Percentiles rank a stretch among this genome's conserved stretches.
phyloP scores from a whole-genome alignment of 2,113 vertebrate genomes.

The Eretmochelys imbricata region DNA sequence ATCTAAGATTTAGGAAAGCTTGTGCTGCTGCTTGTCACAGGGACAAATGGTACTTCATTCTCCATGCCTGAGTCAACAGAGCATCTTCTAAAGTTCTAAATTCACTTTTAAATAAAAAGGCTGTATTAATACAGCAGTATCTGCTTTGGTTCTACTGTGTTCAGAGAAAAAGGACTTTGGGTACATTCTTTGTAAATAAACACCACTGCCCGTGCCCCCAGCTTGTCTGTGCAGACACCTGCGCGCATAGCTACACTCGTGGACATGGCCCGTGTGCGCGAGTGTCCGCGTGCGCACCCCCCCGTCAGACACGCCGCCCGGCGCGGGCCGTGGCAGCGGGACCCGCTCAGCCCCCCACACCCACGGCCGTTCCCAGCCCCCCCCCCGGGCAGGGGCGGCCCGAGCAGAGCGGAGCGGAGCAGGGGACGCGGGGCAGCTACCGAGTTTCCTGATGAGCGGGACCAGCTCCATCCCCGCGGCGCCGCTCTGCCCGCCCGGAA shows the following conservation, averaged over 20 bases:
- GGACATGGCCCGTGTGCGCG: neutral
- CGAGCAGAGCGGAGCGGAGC: no score
- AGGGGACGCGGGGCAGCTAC: conserved; percentile 65
- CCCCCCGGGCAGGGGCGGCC: neutral
- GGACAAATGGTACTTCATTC: fast-evolving
- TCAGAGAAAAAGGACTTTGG: neutral
- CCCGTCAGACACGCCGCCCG: neutral
- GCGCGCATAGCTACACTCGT: no score
- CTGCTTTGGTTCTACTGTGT: neutral
- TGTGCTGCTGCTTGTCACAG: neutral
- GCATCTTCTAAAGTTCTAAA: fast-evolving
- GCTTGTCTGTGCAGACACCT: no score
- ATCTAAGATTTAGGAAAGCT: fast-evolving
- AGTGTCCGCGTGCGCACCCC: no score
- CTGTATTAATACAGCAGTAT: neutral
- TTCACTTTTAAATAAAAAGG: neutral
- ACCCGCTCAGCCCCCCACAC: no score
- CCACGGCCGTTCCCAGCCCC: neutral
- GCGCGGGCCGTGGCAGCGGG: neutral
- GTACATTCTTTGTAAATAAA: neutral
- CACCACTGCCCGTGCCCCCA: neutral
- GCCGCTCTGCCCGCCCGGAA: neutral
- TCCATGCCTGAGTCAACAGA: neutral
- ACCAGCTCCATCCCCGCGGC: conserved; percentile 75
- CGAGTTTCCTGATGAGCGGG: conserved; percentile 85